Evolutionary conservation across 1,140 invertebrate species (phyloP).

Genomic region (Camponotus pennsylvanicus): DNA sequence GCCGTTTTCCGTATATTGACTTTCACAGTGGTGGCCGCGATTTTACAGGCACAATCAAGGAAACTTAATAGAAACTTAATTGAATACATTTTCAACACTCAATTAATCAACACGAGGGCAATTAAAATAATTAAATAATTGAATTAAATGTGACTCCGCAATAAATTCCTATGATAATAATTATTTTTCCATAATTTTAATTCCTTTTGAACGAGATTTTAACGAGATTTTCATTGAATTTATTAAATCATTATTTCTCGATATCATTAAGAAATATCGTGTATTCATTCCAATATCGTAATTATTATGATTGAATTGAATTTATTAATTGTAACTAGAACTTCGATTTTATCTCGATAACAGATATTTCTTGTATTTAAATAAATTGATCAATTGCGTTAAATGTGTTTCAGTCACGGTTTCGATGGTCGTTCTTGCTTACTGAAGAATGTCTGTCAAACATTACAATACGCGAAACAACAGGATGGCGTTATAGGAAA

Average conservation of each 20-base stretch:
- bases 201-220: not conserved
- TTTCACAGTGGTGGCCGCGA: not conserved
- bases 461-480: slow-evolving; percentile 73
- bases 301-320: not conserved
- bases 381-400: not conserved
- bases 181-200: not conserved
- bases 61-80: no score
- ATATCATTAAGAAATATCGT: not conserved
- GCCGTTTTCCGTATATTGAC: not conserved
- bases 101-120: not conserved
- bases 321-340: slow-evolving; percentile 11
- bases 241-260: slow-evolving; percentile 7
- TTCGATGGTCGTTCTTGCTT: slow-evolving; percentile 87
- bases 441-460: slow-evolving; percentile 87
- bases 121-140: not conserved
- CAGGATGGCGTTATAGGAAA: slow-evolving; percentile 81
- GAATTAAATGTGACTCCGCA: not conserved
- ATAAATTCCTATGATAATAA: slow-evolving; percentile 16
- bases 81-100: no score
- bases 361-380: not conserved
- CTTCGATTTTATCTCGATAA: not conserved
- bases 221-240: not conserved
- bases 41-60: not conserved
- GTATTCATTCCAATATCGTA: not conserved
- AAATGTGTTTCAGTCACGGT: slow-evolving; percentile 86